Evolutionary conservation across 37 sponge, comb jelly and placozoan species (phyloP), one percentile per base, ranked within the genome.

Genomic region (Tethya wilhelma): DNA sequence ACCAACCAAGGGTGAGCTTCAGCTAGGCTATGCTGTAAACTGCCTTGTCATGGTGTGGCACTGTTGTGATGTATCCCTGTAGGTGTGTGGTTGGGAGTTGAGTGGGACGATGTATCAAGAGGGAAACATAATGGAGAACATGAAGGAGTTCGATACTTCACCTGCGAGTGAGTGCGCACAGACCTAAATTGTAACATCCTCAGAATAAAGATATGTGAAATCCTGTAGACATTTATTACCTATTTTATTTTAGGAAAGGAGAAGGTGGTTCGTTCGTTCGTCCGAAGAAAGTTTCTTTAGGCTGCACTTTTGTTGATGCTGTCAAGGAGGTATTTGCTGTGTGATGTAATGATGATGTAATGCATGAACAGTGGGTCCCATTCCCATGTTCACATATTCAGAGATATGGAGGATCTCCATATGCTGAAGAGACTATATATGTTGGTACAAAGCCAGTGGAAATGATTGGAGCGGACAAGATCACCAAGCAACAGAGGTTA

Each of bases 31-130:
- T n/a, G n/a, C n/a, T n/a, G n/a, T n/a, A n/a, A n/a, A n/a, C n/a
- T n/a, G n/a, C n/a, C 14, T 49, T 49, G 64, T 62, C 64, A 62
- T 25, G 8, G 8, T n/a, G 8, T 62, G 20, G 19, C 20, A 62
- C 8, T 19, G 5, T 30, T 67, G 34, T 12, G n/a, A 44, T 44
- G 12, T 4, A 8, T 9, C 42, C 59, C 34, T 55, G n/a, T 26
- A 95, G 97, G 97, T 1, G 67, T 81, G 65, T 97, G 97, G 97
- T 56, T 92, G 34, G 97, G 97, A 28, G 87, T 97, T 39, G 97
- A 97, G 80, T 97, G 97, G 97, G 96, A 97, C 57, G 96, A 97
- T 38, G 68, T 82, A 20, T 43, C 80, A 23, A 57, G 97, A 44
- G 97, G 97, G 29, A 97, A 94, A 74, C 97, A 97, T 74, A 89